These are phyloP conservation scores for Sarcophaga rosellei DNA, from an alignment of 2,888 invertebrate genomes.

Conservation along the genomic window DNA sequence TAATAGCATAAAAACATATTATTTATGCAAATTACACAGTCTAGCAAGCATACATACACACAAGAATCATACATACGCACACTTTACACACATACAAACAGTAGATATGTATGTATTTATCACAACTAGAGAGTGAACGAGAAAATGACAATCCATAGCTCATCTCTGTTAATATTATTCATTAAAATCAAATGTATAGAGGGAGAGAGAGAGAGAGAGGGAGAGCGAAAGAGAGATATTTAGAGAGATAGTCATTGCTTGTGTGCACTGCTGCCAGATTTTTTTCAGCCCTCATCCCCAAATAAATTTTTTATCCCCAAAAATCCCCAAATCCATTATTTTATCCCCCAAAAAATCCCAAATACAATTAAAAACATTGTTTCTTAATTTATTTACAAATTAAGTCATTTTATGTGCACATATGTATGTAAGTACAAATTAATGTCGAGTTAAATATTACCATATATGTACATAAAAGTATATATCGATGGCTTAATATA, in stretches of 20 bases:
- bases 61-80: neutral
- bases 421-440: no score
- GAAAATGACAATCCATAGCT: neutral
- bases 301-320: no score
- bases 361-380: no score
- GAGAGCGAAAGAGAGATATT: neutral
- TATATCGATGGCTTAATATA: no score
- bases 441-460: no score
- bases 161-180: neutral
- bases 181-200: neutral
- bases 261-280: no score
- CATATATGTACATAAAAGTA: no score
- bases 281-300: no score
- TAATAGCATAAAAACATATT: conserved; percentile 17
- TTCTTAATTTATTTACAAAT: no score
- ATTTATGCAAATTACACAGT: conserved; percentile 46
- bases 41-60: neutral
- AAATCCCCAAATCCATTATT: no score
- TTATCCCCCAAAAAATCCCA: no score
- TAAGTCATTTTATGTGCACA: no score
- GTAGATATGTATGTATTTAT: neutral
- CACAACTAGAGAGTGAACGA: neutral
- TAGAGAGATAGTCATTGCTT: neutral
- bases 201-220: neutral
- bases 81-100: neutral